These are phyloP conservation scores for Anseranas semipalmata DNA, from an alignment of 2,113 vertebrate species.

Conservation along the genomic window DNA sequence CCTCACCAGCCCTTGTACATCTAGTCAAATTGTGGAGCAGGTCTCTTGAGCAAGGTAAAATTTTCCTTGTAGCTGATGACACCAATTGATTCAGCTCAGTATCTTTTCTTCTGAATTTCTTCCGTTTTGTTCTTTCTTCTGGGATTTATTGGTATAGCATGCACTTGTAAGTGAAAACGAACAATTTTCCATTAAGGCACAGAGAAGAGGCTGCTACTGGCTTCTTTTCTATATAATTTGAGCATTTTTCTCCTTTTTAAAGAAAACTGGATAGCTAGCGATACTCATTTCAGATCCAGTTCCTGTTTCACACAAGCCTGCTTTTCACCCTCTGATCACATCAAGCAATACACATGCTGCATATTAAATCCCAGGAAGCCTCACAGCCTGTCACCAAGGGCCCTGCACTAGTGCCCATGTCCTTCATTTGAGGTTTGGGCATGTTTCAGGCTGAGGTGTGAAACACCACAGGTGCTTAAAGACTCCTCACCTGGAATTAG, in stretches of 20 bases:
- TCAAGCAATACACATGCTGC: not conserved
- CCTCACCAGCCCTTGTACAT: not conserved
- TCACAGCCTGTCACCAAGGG: not conserved
- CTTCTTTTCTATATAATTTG: not conserved
- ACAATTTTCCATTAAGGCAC: not conserved
- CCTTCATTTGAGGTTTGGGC: not conserved
- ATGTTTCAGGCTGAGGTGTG: not conserved
- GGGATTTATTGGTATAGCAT: not conserved
- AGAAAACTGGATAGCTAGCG: not conserved
- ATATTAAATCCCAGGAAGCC: not conserved
- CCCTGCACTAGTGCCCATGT: not conserved
- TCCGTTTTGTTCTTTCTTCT: not conserved
- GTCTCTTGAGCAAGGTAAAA: not conserved
- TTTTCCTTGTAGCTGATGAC: not conserved
- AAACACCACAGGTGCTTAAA: too few species aligned
- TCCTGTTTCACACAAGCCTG: not conserved
- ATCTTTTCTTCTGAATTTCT: not conserved
- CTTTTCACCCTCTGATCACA: not conserved
- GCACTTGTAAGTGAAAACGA: not conserved
- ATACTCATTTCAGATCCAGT: not conserved
- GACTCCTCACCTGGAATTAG: too few species aligned
- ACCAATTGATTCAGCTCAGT: not conserved
- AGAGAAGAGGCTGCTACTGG: not conserved
- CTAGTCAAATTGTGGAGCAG: not conserved
- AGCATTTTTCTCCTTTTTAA: not conserved